Conservation (phyloP, 1,140 invertebrate species). For the Papilio glaucus region DNA sequence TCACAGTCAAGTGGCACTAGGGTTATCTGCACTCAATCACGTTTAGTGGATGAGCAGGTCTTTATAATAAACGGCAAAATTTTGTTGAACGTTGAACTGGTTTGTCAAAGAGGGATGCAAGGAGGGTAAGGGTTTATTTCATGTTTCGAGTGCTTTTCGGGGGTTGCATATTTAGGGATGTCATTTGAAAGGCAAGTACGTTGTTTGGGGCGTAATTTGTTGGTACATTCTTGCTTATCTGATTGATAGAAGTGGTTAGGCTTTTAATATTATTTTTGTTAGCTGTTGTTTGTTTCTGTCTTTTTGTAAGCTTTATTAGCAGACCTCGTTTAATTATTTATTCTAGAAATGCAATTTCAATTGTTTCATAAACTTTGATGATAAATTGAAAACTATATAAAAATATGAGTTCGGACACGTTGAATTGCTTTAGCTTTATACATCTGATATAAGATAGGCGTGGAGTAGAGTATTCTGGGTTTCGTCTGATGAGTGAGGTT, state of each 20-base stretch:
- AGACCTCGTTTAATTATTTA: too few species aligned
- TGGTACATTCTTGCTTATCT: constrained; percentile 3
- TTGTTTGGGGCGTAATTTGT: constrained; percentile 54
- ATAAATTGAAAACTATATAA: too few species aligned
- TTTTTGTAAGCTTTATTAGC: too few species aligned
- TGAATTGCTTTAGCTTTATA: too few species aligned
- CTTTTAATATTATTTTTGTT: not conserved
- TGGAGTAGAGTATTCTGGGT: too few species aligned
- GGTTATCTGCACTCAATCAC: constrained; percentile 62
- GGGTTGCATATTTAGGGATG: constrained; percentile 13
- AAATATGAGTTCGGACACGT: too few species aligned
- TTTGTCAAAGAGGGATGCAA: constrained; percentile 23
- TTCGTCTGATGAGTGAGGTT: too few species aligned
- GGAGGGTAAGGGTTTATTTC: constrained; percentile 29
- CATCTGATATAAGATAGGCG: too few species aligned
- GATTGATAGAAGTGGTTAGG: constrained; percentile 1
- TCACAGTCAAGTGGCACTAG: constrained; percentile 53
- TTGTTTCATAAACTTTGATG: too few species aligned
- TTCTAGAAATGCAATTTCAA: too few species aligned
- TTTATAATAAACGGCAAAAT: constrained; percentile 23
- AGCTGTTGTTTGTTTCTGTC: not conserved
- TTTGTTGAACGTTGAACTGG: not conserved
- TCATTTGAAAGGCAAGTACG: constrained; percentile 44
- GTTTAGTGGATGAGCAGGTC: constrained; percentile 45
- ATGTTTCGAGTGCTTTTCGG: constrained; percentile 16